phyloP scores from a whole-genome alignment of 2,888 invertebrate species.

The Lasioglossum vierecki region DNA sequence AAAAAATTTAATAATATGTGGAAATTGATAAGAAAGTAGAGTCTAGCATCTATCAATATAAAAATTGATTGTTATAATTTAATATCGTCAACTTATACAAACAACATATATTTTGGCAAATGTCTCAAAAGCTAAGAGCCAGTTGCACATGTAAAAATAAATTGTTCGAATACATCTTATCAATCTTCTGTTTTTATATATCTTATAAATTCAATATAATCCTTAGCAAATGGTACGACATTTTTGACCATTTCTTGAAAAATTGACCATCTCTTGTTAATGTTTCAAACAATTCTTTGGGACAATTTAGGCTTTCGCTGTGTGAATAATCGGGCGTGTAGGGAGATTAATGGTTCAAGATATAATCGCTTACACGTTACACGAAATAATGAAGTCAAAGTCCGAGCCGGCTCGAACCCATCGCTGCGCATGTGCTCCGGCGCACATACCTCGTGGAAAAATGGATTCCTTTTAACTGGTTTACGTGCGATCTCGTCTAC shows the following conservation, averaged over 20 bases:
- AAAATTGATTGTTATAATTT: no score
- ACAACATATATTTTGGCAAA: neutral
- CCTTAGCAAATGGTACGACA: neutral
- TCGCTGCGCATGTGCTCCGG: constrained; percentile 39
- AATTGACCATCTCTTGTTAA: neutral
- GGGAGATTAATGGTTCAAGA: neutral
- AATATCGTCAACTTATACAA: neutral
- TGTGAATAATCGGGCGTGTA: neutral
- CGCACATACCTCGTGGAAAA: constrained; percentile 54
- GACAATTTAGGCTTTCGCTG: neutral
- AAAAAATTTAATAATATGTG: no score
- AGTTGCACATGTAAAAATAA: neutral
- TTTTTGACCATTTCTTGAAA: neutral
- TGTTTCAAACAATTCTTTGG: neutral
- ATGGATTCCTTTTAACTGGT: constrained; percentile 67
- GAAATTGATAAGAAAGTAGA: no score
- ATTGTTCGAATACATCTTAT: neutral
- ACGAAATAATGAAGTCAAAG: neutral
- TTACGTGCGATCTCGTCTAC: constrained; percentile 59
- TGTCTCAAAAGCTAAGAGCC: neutral
- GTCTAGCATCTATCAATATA: no score
- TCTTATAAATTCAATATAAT: neutral
- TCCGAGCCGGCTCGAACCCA: constrained; percentile 19
- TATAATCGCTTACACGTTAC: neutral
- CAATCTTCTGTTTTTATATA: no score